Conservation (phyloP, 2,888 invertebrate genomes). For the Chrysina gloriosa region DNA sequence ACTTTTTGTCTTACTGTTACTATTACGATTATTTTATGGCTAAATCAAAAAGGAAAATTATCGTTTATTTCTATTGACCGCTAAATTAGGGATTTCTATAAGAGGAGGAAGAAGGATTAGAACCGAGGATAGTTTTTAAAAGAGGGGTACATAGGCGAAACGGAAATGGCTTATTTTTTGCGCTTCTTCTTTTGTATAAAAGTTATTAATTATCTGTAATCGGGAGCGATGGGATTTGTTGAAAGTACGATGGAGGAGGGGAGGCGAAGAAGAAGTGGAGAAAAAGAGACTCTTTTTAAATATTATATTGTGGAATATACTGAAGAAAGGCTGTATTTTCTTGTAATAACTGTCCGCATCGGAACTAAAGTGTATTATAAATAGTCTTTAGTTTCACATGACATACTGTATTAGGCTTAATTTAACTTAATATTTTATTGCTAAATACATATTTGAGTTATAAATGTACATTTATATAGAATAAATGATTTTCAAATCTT, state of each 20-base stretch:
- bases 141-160: no score
- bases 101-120: background rate
- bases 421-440: constrained; percentile 45
- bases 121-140: background rate
- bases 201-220: background rate
- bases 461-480: constrained; percentile 46
- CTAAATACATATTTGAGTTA: constrained; percentile 45
- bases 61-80: background rate
- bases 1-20: background rate
- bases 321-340: constrained; percentile 25
- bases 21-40: no score
- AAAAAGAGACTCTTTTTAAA: constrained; percentile 26
- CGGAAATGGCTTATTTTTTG: constrained; percentile 15
- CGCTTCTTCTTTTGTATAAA: background rate
- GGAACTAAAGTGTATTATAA: constrained; percentile 41
- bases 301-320: constrained; percentile 18
- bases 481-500: constrained; percentile 43
- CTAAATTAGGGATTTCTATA: background rate
- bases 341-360: constrained; percentile 27
- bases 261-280: background rate
- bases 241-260: background rate
- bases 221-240: background rate
- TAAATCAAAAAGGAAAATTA: no score
- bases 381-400: constrained; percentile 43
- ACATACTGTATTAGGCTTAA: constrained; percentile 45